Conservation (phyloP, 35 echinoderm and acorn worm species). For the Strongylocentrotus purpuratus region DNA sequence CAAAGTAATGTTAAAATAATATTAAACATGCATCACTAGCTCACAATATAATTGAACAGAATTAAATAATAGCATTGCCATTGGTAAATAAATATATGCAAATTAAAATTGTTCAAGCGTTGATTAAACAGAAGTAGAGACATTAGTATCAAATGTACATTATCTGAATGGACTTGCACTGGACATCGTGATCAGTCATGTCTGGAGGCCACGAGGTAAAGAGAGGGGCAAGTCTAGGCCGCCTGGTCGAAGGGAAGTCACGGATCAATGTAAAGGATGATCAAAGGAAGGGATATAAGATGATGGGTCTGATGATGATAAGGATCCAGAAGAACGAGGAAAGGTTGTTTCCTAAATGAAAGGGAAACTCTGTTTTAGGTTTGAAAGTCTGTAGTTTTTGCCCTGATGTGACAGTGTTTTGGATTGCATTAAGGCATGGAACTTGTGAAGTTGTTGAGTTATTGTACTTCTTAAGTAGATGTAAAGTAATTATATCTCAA, state of each 20-base stretch:
- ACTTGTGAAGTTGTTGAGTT: neutral
- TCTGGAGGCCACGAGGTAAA: neutral
- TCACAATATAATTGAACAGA: no score
- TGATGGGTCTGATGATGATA: neutral
- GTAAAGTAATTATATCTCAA: neutral
- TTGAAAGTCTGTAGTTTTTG: neutral
- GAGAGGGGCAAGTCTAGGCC: neutral
- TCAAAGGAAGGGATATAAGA: neutral
- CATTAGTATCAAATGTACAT: no score
- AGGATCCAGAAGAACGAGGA: neutral
- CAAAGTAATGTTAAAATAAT: no score
- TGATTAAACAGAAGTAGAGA: no score
- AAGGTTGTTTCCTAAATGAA: neutral
- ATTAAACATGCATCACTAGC: no score
- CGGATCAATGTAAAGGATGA: neutral
- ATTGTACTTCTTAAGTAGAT: neutral
- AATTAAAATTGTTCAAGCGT: no score
- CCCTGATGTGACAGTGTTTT: neutral
- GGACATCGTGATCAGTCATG: neutral
- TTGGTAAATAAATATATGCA: no score
- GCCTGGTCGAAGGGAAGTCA: neutral
- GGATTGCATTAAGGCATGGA: neutral
- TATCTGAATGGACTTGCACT: neutral
- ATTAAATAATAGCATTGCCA: no score
- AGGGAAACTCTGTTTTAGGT: no score